A percentile compares a stretch with the other conserved stretches of the same genome.
Conservation (phyloP, 2,888 invertebrate genomes). For the Drosophila neonasuta region DNA sequence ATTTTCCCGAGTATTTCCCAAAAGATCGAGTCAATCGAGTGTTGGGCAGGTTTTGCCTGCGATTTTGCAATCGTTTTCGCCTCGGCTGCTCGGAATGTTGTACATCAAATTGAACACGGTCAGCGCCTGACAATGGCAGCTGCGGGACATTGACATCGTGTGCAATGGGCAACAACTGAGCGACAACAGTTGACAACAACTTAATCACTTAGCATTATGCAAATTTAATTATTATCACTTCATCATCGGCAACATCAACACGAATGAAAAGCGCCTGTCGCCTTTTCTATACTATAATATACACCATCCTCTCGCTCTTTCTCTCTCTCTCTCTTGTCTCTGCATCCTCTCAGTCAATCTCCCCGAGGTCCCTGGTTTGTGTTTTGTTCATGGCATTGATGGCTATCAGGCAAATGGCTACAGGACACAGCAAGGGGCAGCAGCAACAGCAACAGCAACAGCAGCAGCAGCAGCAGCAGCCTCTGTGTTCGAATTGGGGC, state of each 20-base stretch:
- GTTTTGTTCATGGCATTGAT: slow-evolving; percentile 60
- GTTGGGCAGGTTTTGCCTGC: slow-evolving; percentile 32
- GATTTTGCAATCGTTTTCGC: slow-evolving; percentile 62
- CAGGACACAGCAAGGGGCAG: slow-evolving; percentile 36
- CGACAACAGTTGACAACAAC: slow-evolving; percentile 68
- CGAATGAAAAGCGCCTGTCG: slow-evolving; percentile 44
- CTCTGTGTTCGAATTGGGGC: slow-evolving; percentile 37
- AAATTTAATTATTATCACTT: slow-evolving; percentile 78
- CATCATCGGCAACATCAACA: slow-evolving; percentile 66
- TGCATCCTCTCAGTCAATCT: slow-evolving; percentile 25
- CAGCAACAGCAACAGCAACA: neutral
- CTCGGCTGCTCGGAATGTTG: slow-evolving; percentile 7
- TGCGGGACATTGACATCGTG: slow-evolving; percentile 18
- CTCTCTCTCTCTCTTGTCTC: neutral
- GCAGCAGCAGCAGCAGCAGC: slow-evolving; percentile 15
- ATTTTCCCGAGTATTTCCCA: slow-evolving; percentile 32
- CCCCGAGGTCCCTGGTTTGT: slow-evolving; percentile 38
- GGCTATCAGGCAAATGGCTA: slow-evolving; percentile 66
- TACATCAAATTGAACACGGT: slow-evolving; percentile 42
- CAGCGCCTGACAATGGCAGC: slow-evolving; percentile 41
- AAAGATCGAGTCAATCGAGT: slow-evolving; percentile 27
- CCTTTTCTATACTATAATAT: slow-evolving; percentile 4
- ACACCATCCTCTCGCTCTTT: neutral
- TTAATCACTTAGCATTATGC: slow-evolving; percentile 78
- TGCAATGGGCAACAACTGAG: slow-evolving; percentile 24